Conservation (phyloP, 1,140 invertebrate species). For the Achroia grisella region DNA sequence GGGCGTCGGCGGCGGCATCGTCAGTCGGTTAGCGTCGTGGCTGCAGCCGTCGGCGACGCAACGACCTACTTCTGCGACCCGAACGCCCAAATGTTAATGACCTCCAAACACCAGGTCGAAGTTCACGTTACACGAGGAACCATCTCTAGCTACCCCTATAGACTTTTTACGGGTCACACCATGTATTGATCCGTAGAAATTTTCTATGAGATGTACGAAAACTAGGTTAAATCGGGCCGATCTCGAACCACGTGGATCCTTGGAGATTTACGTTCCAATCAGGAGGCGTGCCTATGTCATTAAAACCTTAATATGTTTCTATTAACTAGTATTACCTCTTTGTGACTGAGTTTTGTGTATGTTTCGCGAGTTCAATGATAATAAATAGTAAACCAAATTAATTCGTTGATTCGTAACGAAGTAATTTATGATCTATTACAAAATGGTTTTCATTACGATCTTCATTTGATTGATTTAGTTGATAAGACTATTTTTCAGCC, state of each 20-base stretch:
- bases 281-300: too few species aligned
- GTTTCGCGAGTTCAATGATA: too few species aligned
- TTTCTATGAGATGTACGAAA: slow-evolving; percentile 34
- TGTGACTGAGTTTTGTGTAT: too few species aligned
- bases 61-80: slow-evolving; percentile 53
- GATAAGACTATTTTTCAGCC: too few species aligned
- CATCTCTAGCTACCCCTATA: slow-evolving; percentile 48
- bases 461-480: too few species aligned
- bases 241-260: slow-evolving; percentile 6
- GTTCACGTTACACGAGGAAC: slow-evolving; percentile 67
- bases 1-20: slow-evolving; percentile 27
- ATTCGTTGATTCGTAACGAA: too few species aligned
- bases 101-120: slow-evolving; percentile 71
- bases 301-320: too few species aligned
- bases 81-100: slow-evolving; percentile 71
- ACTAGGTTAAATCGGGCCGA: slow-evolving; percentile 44
- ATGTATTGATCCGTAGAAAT: slow-evolving; percentile 57
- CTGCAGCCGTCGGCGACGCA: slow-evolving; percentile 51
- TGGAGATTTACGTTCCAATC: not conserved
- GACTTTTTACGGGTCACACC: slow-evolving; percentile 51
- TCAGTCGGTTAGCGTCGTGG: slow-evolving; percentile 32
- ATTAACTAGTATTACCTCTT: too few species aligned
- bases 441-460: too few species aligned
- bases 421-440: too few species aligned
- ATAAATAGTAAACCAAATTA: too few species aligned